Conservation (phyloP, 53 echinoderm and acorn worm species). For the Astropecten irregularis region DNA sequence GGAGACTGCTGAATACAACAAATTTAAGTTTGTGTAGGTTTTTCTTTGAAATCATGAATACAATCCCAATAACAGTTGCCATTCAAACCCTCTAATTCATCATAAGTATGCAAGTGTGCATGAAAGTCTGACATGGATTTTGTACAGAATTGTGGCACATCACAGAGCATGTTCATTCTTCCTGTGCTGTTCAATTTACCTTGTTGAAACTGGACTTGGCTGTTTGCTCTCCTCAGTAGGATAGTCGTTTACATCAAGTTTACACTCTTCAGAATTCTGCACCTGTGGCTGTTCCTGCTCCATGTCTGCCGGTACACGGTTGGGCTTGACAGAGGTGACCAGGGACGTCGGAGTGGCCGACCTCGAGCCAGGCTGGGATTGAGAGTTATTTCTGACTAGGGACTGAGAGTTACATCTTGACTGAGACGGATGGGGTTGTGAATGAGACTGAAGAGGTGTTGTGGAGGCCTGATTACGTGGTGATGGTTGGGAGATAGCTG, state of each 20-base stretch:
- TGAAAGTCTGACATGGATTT: no score
- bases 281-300: background rate
- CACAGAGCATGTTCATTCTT: no score
- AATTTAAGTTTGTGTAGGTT: no score
- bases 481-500: slow-evolving; percentile 68
- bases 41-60: no score
- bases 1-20: no score
- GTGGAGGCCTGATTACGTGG: slow-evolving; percentile 66
- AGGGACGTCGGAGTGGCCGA: slow-evolving; percentile 17
- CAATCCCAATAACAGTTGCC: no score
- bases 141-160: no score
- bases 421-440: slow-evolving; percentile 18
- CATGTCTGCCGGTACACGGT: slow-evolving; percentile 2
- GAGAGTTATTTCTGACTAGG: slow-evolving; percentile 34
- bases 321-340: background rate
- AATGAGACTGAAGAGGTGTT: slow-evolving; percentile 46
- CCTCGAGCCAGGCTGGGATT: slow-evolving; percentile 12
- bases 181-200: no score
- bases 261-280: slow-evolving; percentile 12
- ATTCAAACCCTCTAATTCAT: no score
- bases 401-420: slow-evolving; percentile 28
- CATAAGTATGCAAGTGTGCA: no score
- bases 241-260: background rate
- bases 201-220: slow-evolving; percentile 40
- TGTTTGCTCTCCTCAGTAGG: slow-evolving; percentile 13